These are phyloP conservation scores for Hyles vespertilio DNA, from an alignment of 1,140 invertebrate species.

Conservation along the genomic window DNA sequence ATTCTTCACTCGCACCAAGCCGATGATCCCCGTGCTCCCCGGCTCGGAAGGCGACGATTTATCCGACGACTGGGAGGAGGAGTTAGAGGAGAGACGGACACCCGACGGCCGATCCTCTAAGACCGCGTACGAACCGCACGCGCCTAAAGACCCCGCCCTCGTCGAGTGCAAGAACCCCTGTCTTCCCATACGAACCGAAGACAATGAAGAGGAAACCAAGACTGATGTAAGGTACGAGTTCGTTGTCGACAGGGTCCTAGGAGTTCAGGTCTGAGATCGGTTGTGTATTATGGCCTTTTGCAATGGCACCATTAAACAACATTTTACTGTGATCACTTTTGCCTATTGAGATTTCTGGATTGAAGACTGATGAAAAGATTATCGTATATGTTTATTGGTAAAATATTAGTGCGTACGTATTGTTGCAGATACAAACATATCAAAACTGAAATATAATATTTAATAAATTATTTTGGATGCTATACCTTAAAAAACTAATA, in stretches of 20 bases:
- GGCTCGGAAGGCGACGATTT: constrained; percentile 76
- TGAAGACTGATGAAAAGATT: constrained; percentile 62
- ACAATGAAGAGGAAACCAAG: constrained; percentile 45
- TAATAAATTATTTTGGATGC: too few species aligned
- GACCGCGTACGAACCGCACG: constrained; percentile 49
- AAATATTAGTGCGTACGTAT: constrained; percentile 11
- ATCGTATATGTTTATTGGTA: constrained; percentile 31
- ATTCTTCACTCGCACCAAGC: constrained; percentile 90
- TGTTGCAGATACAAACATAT: neutral
- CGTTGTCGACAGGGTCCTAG: constrained; percentile 80
- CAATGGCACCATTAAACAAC: constrained; percentile 35
- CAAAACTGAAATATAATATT: too few species aligned
- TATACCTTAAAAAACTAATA: neutral
- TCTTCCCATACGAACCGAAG: constrained; percentile 24
- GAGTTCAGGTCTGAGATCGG: constrained; percentile 78
- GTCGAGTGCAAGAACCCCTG: constrained; percentile 65
- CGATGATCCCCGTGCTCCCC: constrained; percentile 86
- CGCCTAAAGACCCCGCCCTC: constrained; percentile 34
- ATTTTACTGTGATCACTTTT: constrained; percentile 58
- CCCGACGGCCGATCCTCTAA: constrained; percentile 62
- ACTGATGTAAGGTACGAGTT: constrained; percentile 79
- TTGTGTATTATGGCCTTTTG: constrained; percentile 17
- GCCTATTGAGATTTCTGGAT: constrained; percentile 69
- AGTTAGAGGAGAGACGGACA: constrained; percentile 53
- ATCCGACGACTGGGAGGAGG: constrained; percentile 67